A percentile compares a stretch with the other conserved stretches of the same genome.
Evolutionary conservation across 2,797 vertebrate species (phyloP).

Genomic region (Sarcoramphus papa): DNA sequence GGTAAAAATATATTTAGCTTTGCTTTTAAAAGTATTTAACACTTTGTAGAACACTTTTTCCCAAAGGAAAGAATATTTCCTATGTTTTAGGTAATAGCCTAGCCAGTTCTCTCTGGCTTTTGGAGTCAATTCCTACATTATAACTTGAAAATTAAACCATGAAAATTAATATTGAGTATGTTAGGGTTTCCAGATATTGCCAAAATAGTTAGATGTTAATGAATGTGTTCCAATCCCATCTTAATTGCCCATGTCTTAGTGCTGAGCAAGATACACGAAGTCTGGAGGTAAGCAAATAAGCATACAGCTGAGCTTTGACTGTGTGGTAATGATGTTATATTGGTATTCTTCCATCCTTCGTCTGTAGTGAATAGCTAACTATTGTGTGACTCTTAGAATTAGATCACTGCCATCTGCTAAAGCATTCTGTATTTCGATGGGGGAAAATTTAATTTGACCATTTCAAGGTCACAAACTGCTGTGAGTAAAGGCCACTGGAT

Average conservation of each 20-base stretch:
- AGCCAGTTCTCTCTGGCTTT: background rate
- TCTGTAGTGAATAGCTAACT: background rate
- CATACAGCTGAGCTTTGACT: background rate
- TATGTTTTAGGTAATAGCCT: background rate
- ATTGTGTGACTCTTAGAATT: slow-evolving; percentile 17
- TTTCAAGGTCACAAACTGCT: slow-evolving; percentile 37
- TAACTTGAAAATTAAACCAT: background rate
- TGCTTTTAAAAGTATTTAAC: background rate
- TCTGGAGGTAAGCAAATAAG: background rate
- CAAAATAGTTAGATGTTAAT: background rate
- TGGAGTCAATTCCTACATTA: background rate
- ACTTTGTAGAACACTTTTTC: background rate
- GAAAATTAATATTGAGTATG: background rate
- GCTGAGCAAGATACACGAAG: background rate
- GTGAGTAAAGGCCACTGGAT: background rate
- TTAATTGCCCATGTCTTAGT: background rate
- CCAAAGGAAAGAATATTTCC: background rate
- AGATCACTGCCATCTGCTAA: background rate
- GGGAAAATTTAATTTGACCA: background rate
- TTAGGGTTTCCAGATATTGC: background rate
- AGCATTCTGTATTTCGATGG: background rate
- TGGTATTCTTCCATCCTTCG: background rate
- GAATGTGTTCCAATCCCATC: background rate
- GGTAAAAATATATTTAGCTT: background rate
- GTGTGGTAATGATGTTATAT: background rate